Evolutionary conservation across 1,140 invertebrate genomes (phyloP).

Genomic region (Apis laboriosa): DNA sequence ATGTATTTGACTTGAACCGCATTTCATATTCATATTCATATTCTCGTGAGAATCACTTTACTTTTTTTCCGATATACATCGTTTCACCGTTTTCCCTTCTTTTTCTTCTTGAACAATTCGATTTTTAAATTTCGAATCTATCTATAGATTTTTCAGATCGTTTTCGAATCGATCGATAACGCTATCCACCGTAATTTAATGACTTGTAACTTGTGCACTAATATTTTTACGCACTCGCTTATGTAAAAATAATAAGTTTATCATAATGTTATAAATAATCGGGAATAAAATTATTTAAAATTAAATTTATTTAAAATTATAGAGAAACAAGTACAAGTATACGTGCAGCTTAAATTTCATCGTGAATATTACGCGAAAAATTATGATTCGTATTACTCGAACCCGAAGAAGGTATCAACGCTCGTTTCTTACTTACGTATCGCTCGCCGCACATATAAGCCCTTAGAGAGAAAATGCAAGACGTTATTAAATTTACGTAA

Average conservation of each 20-base stretch:
- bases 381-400: not conserved
- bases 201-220: too few species aligned
- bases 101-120: too few species aligned
- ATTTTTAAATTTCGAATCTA: too few species aligned
- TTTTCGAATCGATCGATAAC: too few species aligned
- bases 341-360: not conserved
- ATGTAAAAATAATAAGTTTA: too few species aligned
- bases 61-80: not conserved
- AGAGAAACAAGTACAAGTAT: not conserved
- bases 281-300: too few species aligned
- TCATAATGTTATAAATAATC: too few species aligned
- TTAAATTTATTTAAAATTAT: too few species aligned
- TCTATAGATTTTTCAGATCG: too few species aligned
- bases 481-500: not conserved
- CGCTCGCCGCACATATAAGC: not conserved
- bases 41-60: not conserved
- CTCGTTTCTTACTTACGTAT: not conserved
- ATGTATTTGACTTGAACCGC: not conserved
- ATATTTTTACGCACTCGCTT: too few species aligned
- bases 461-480: not conserved
- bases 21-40: constrained; percentile 2
- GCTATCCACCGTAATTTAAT: too few species aligned
- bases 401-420: not conserved
- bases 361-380: not conserved
- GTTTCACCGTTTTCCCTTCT: too few species aligned